phyloP scores from a whole-genome alignment of 2,888 invertebrate genomes.

The Microplitis deprimator region DNA sequence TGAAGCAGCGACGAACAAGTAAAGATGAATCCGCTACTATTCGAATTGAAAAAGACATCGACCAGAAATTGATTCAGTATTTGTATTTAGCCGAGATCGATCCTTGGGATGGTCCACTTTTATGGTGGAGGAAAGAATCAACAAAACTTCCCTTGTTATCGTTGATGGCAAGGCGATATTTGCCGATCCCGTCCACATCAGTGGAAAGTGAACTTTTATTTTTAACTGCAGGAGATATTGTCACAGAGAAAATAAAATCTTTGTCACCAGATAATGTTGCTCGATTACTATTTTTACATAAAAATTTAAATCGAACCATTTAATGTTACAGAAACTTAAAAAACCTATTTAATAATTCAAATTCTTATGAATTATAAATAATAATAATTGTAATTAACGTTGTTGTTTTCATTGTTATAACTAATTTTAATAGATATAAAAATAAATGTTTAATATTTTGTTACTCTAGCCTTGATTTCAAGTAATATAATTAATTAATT shows the following conservation, averaged over 20 bases:
- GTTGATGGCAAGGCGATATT: conserved; percentile 8
- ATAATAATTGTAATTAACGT: no score
- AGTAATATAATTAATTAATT: no score
- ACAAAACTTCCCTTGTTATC: neutral
- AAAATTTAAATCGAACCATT: neutral
- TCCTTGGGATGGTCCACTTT: neutral
- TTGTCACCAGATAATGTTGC: conserved; percentile 29
- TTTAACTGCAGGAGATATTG: conserved; percentile 29
- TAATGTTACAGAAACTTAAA: no score
- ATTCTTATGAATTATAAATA: no score
- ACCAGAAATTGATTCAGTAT: conserved; percentile 21
- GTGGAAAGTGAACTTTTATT: conserved; percentile 19
- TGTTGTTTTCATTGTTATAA: no score
- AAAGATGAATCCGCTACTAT: neutral
- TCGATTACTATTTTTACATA: conserved; percentile 27
- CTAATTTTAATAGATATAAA: no score
- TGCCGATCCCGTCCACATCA: conserved; percentile 7
- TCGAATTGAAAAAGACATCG: conserved; percentile 16
- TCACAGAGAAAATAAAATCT: conserved; percentile 25
- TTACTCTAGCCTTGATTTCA: no score
- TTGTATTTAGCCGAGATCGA: conserved; percentile 6
- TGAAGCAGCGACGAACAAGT: conserved; percentile 11
- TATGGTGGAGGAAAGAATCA: conserved; percentile 11
- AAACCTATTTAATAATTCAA: no score
- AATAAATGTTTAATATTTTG: no score